Percentiles rank a stretch among this genome's conserved stretches.
These are phyloP conservation scores for Lycodopsis pacificus DNA, from an alignment of 2,797 vertebrate genomes.

Conservation along the genomic window DNA sequence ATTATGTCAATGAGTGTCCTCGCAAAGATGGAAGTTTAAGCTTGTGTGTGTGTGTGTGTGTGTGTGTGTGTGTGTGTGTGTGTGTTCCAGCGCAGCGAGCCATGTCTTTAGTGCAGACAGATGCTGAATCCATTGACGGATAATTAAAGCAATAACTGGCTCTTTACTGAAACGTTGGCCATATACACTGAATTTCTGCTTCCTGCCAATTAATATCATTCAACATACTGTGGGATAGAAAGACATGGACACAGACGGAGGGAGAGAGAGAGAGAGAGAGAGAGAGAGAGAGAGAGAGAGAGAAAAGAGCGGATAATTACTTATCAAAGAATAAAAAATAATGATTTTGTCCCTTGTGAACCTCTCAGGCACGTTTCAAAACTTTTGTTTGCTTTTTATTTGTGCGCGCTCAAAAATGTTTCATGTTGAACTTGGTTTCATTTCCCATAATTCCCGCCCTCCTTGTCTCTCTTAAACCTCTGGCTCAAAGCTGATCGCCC, in stretches of 20 bases:
- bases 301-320: constrained; percentile 33
- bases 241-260: constrained; percentile 12
- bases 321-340: constrained; percentile 45
- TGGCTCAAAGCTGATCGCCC: constrained; percentile 52
- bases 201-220: constrained; percentile 60
- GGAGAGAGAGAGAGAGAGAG: background rate
- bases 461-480: constrained; percentile 61
- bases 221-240: constrained; percentile 37
- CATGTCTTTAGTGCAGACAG: constrained; percentile 58
- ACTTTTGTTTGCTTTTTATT: constrained; percentile 53
- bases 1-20: background rate
- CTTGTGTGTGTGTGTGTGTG: background rate
- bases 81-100: constrained; percentile 44
- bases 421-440: constrained; percentile 71
- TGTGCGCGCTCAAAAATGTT: constrained; percentile 31
- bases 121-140: constrained; percentile 64
- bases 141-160: constrained; percentile 70
- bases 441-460: constrained; percentile 81
- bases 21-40: background rate
- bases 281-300: background rate
- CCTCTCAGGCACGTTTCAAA: constrained; percentile 32
- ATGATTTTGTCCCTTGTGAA: constrained; percentile 41
- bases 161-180: constrained; percentile 50
- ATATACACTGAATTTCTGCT: constrained; percentile 9
- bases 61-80: too few relatives aligned